phyloP scores from a whole-genome alignment of 2,797 vertebrate genomes.

The Macroramphosus scolopax region DNA sequence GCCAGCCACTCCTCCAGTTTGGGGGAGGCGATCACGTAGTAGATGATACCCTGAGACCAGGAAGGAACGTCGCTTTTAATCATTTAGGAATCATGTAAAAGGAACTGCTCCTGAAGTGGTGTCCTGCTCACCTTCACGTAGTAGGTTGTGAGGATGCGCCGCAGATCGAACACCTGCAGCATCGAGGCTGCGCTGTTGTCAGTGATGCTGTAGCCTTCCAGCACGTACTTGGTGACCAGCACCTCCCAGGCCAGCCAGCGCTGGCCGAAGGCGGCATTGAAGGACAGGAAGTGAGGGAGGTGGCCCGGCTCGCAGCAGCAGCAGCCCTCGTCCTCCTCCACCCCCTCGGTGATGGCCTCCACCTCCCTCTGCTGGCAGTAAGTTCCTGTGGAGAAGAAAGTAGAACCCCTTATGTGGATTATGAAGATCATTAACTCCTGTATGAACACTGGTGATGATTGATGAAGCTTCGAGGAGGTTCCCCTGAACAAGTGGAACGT shows the following conservation, averaged over 20 bases:
- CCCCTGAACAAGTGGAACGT: too few species aligned
- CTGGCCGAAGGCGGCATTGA: slow-evolving; percentile 94
- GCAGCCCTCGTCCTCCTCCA: slow-evolving; percentile 97
- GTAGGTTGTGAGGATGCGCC: slow-evolving; percentile 96
- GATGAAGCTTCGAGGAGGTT: too few species aligned
- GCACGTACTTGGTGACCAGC: slow-evolving; percentile 93
- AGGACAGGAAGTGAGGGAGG: slow-evolving; percentile 92
- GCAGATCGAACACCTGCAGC: slow-evolving; percentile 97
- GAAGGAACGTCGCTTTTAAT: background rate
- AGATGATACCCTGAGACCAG: slow-evolving; percentile 89
- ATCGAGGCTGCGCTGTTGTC: slow-evolving; percentile 98
- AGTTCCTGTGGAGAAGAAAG: slow-evolving; percentile 79
- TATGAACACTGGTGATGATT: too few species aligned
- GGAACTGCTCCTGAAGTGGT: background rate
- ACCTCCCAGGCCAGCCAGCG: slow-evolving; percentile 99
- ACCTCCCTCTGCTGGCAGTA: slow-evolving; percentile 98
- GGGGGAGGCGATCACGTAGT: slow-evolving; percentile 90
- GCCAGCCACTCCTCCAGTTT: slow-evolving; percentile 96
- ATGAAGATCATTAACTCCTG: too few species aligned
- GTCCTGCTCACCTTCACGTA: slow-evolving; percentile 88
- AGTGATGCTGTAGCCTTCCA: slow-evolving; percentile 97
- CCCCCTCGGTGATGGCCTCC: slow-evolving; percentile 97
- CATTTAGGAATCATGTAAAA: background rate
- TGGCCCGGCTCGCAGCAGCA: slow-evolving; percentile 98
- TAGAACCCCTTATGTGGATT: too few species aligned